Evolutionary conservation across 2,888 invertebrate species (phyloP).

Genomic region (Rhingia campestris): DNA sequence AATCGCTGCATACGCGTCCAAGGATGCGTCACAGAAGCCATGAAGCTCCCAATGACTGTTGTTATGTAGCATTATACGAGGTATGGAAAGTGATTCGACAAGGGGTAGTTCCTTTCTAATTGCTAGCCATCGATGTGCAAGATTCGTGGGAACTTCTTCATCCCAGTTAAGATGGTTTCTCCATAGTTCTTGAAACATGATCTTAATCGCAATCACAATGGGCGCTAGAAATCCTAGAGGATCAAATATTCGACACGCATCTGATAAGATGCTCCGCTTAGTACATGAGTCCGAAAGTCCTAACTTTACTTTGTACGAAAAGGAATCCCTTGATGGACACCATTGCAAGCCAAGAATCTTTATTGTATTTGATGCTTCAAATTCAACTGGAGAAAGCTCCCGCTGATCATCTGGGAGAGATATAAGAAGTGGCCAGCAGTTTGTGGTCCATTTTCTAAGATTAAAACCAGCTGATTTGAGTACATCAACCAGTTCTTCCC

Average conservation of each 20-base stretch:
- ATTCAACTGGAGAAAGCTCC: slow-evolving; percentile 15
- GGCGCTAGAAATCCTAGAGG: slow-evolving; percentile 60
- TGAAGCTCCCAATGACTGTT: slow-evolving; percentile 1
- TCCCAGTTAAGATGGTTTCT: slow-evolving; percentile 55
- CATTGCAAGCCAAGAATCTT: slow-evolving; percentile 64
- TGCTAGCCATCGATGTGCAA: slow-evolving; percentile 10
- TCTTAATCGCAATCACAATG: slow-evolving; percentile 46
- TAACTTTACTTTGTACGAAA: slow-evolving; percentile 23
- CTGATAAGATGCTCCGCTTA: slow-evolving; percentile 9
- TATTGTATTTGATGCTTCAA: slow-evolving; percentile 17
- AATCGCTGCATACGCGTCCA: slow-evolving; percentile 3
- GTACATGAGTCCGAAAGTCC: background rate
- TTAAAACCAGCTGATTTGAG: slow-evolving; percentile 4
- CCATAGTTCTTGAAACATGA: slow-evolving; percentile 61
- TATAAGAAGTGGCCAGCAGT: slow-evolving; percentile 7
- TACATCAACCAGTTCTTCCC: background rate
- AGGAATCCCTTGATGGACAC: slow-evolving; percentile 48
- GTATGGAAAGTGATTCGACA: background rate
- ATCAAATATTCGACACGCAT: slow-evolving; percentile 46
- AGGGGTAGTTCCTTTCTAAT: slow-evolving; percentile 8
- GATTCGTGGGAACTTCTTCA: slow-evolving; percentile 37
- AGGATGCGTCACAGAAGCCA: slow-evolving; percentile 12
- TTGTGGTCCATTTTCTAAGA: too few relatives aligned
- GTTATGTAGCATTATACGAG: slow-evolving; percentile 1
- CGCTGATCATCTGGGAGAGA: slow-evolving; percentile 9